Percentiles rank a stretch among this genome's conserved stretches.
These are phyloP conservation scores for Prochilodus magdalenae DNA, from an alignment of 2,113 vertebrate genomes.

Conservation along the genomic window DNA sequence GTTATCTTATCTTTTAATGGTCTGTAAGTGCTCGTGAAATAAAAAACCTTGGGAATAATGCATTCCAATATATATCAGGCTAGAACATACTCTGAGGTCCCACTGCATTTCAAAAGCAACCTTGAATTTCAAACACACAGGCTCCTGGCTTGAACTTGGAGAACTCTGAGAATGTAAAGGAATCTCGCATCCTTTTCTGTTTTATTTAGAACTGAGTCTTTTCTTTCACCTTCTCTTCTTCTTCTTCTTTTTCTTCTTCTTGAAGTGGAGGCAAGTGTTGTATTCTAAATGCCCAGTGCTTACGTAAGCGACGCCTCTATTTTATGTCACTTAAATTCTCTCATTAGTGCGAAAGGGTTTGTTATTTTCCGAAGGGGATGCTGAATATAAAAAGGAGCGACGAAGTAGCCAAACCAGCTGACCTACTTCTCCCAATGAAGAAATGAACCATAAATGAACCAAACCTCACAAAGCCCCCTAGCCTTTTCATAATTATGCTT, in stretches of 20 bases:
- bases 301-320: conserved; percentile 8
- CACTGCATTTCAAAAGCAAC: conserved; percentile 16
- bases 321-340: conserved; percentile 3
- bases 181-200: not conserved
- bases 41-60: conserved; percentile 24
- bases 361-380: not conserved
- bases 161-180: not conserved
- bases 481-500: conserved; percentile 20
- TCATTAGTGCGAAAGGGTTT: not conserved
- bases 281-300: not conserved
- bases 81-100: conserved; percentile 8
- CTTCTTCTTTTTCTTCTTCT: not conserved
- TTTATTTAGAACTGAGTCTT: not conserved
- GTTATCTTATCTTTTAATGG: conserved; percentile 49
- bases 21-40: conserved; percentile 45
- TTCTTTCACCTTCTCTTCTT: not conserved
- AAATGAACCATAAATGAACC: conserved; percentile 10
- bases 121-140: conserved; percentile 36
- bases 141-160: conserved; percentile 7
- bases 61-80: conserved; percentile 12
- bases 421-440: conserved; percentile 19
- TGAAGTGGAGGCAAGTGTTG: not conserved
- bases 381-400: not conserved
- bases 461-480: not conserved
- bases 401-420: not conserved